Base-by-base conservation (phyloP, 2,113 vertebrate genomes). In the Butastur rufipennis region DNA sequence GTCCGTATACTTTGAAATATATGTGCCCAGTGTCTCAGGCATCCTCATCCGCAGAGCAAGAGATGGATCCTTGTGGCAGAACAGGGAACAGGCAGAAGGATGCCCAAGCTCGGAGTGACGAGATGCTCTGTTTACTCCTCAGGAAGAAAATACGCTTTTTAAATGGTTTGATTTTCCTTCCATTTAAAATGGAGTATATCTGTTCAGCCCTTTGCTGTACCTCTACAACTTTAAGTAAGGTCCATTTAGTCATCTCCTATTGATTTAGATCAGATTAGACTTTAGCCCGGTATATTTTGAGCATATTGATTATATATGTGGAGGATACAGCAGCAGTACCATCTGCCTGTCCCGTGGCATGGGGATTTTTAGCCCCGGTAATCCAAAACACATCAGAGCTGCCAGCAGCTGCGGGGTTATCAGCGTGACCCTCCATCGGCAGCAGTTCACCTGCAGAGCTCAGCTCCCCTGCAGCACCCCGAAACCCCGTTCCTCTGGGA, bases 141-240 rank as follows among this genome's bases (percentile, higher is more conserved):
- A 40, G 25, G 34, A 78, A 70, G 88, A 97, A 93, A 79, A 91
- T 32, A 94, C 5, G 22, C 79, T 94, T 93, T 93, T 52, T 62
- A 77, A 75, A 92, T 81, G 63, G 55, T 82, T 96, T 97, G 43
- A 66, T 97, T 96, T 96, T 88, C 91, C 73, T 79, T 87, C 45
- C 20, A 16, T 58, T 81, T 81, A 20, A 78, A 56, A 72, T 22
- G 8, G n/a, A 86, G 10, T 29, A 22, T 32, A 85, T 61, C 9
- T 16, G 15, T 70, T 72, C 40, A 58, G 32, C 21, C 53, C 7
- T 67, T 66, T 52, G 43, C 62, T 79, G 6, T 86, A 85, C 52
- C 22, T 59, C 16, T 59, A 0, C n/a, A 86, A 68, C 67, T 88
- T 72, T 38, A 88, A 82, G 32, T 48, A 43, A 79, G n/a, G 43